Conservation (phyloP, 2,113 vertebrate species). For the Quiscalus mexicanus region DNA sequence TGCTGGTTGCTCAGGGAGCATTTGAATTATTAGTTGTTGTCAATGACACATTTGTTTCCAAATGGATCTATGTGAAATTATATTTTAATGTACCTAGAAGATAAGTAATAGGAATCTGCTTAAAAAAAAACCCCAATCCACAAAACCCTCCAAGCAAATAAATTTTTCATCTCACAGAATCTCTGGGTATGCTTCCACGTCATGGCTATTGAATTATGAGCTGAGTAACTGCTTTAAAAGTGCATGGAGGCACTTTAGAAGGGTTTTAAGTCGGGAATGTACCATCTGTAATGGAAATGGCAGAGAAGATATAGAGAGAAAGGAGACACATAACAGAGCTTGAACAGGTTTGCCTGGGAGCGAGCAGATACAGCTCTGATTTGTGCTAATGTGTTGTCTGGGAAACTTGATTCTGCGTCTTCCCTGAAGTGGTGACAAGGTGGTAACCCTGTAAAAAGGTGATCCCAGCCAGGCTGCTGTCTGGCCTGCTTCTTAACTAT, state of each 20-base stretch:
- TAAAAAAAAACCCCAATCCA: neutral
- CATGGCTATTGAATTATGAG: neutral
- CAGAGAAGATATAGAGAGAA: neutral
- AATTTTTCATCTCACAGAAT: slow-evolving; percentile 2
- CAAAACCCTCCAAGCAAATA: neutral
- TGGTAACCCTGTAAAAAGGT: neutral
- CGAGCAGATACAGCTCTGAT: neutral
- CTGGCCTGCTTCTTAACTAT: neutral
- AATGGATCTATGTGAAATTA: neutral
- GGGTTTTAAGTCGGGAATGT: neutral
- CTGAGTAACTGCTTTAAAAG: neutral
- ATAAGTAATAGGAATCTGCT: neutral
- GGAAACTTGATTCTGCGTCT: neutral
- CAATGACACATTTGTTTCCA: neutral
- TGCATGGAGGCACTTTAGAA: neutral
- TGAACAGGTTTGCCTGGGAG: neutral
- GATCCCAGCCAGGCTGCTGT: neutral
- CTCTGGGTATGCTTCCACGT: neutral
- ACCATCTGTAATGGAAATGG: neutral
- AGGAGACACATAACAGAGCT: neutral
- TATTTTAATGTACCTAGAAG: neutral
- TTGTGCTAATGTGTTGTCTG: neutral
- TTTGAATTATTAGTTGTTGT: neutral
- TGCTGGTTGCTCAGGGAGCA: neutral
- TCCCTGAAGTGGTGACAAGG: neutral